Base-by-base conservation (phyloP, 2,797 vertebrate genomes). In the Acridotheres tristis region DNA sequence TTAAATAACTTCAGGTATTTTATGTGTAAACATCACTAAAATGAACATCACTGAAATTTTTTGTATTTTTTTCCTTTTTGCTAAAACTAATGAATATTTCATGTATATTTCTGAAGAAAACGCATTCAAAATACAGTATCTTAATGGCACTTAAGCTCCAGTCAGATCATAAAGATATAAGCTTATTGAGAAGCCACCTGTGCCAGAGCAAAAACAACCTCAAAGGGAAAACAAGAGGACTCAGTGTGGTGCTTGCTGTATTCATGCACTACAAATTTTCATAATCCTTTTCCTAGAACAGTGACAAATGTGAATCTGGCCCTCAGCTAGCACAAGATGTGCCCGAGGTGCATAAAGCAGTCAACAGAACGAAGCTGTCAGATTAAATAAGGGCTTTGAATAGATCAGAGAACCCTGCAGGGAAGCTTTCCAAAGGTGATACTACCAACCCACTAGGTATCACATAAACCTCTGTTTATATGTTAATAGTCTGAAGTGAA, bases 401-500 rank as follows among this genome's bases (percentile, higher is more conserved):
- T 27, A 69, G 40, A 83, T 58, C 34, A 87, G 20, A 71, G 71
- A 62, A 88, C 13, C 42, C 81, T 21, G 22, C 29, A 54, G 69
- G 92, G 92, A 88, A 95, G 88, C 74, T 63, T 68, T 61, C 69
- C 65, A 40, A 61, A 90, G 88, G 68, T 88, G 69, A 73, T 69
- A 71, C 3, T 3, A 88, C 75, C 30, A 21, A 72, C 36, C 6
- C 77, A 66, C 38, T 19, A 76, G 15, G 61, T 62, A 87, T 22
- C 66, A 96, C 72, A 85, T 26, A 42, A 88, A 80, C 57, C 67
- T 59, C 42, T 47, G 36, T 42, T 54, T 76, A 14, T 21, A 50
- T 38, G 18, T 62, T 81, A 89, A 86, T 5, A 61, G 29, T 59
- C 51, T 62, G 45, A 85, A 26, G 36, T 43, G 34, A 88, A 81